phyloP scores from a whole-genome alignment of 1,140 invertebrate genomes.

The Holotrichia oblita region DNA sequence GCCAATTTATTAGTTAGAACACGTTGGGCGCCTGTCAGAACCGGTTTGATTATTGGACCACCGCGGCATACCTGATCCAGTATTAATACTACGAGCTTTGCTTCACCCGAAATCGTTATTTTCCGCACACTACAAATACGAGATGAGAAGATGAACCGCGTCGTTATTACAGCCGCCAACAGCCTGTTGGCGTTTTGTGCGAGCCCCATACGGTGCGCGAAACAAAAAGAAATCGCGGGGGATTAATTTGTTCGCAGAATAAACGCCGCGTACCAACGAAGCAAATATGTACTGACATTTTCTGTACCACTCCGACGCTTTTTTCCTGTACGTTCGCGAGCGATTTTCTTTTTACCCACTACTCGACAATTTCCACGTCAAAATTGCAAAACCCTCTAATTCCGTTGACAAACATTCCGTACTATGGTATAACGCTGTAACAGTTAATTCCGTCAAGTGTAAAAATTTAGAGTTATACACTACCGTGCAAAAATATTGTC shows the following conservation, averaged over 20 bases:
- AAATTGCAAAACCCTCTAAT: background rate
- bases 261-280: background rate
- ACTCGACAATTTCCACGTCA: background rate
- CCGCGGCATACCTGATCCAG: background rate
- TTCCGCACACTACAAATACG: constrained; percentile 6
- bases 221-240: background rate
- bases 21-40: background rate
- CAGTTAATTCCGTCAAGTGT: background rate
- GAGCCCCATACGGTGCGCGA: background rate
- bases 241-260: background rate
- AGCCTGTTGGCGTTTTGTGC: background rate
- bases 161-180: background rate
- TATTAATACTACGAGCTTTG: background rate
- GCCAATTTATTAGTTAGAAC: background rate
- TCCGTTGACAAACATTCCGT: background rate
- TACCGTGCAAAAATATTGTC: too few relatives aligned
- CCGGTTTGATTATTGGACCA: constrained; percentile 5
- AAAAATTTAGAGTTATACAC: background rate
- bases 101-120: constrained; percentile 13
- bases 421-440: too few relatives aligned
- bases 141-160: background rate
- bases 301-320: background rate
- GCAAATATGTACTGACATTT: constrained; percentile 13
- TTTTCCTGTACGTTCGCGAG: background rate
- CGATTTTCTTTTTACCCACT: background rate